Conservation (phyloP, 1,140 invertebrate species). For the Tetraneura akinire region DNA sequence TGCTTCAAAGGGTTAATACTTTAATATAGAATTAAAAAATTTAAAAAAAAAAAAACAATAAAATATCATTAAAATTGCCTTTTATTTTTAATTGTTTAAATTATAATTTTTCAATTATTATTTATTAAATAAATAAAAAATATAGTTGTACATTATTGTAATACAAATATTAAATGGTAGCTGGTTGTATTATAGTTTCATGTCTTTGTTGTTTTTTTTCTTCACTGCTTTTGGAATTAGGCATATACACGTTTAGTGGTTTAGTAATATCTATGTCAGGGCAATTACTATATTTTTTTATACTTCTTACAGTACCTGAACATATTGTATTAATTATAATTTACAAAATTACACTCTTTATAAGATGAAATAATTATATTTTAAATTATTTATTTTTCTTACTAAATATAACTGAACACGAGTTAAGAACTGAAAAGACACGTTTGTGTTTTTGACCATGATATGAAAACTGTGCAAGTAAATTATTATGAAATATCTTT, state of each 20-base stretch:
- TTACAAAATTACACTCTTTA: not conserved
- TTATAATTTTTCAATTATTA: no score
- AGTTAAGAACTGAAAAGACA: not conserved
- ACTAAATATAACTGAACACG: not conserved
- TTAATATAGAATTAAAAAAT: no score
- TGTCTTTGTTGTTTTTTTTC: not conserved
- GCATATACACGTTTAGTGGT: not conserved
- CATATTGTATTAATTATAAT: not conserved
- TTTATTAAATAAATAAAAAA: no score
- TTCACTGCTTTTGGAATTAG: not conserved
- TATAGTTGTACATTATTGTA: no score
- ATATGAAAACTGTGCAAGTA: not conserved
- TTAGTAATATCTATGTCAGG: not conserved
- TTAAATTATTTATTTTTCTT: no score
- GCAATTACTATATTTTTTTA: slow-evolving; percentile 1
- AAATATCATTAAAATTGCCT: no score
- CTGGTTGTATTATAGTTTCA: no score
- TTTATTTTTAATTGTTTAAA: no score
- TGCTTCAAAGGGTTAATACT: no score
- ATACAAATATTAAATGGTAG: no score
- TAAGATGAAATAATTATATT: not conserved
- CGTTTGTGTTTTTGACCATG: not conserved
- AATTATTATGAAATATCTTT: not conserved
- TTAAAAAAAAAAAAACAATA: no score
- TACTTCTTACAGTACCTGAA: not conserved